Percentiles rank a stretch among this genome's conserved stretches.
Conservation (phyloP, 1,140 invertebrate genomes). For the Ceratina calcarata region DNA sequence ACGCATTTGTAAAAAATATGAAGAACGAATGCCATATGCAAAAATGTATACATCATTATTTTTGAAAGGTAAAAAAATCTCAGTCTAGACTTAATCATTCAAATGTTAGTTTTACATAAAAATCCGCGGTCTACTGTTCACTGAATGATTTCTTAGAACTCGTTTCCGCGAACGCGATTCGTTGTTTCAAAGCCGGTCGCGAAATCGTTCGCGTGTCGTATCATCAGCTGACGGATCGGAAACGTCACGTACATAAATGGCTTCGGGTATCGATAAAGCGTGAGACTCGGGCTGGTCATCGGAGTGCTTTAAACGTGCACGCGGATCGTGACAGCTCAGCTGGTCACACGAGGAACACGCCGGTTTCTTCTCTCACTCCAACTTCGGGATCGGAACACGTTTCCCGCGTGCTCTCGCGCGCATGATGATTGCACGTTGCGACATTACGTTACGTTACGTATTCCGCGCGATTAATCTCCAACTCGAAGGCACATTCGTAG, state of each 20-base stretch:
- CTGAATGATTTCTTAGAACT: neutral
- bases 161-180: constrained; percentile 8
- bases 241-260: constrained; percentile 38
- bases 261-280: constrained; percentile 47
- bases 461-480: neutral
- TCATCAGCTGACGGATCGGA: constrained; percentile 25
- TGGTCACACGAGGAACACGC: neutral
- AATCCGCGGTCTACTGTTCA: neutral
- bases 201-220: constrained; percentile 8
- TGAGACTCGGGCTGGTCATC: constrained; percentile 8
- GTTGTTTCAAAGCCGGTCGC: neutral
- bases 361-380: constrained; percentile 10
- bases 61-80: neutral
- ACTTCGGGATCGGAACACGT: neutral
- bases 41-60: neutral
- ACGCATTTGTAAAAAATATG: neutral
- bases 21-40: neutral
- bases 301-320: neutral
- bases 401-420: neutral
- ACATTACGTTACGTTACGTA: neutral
- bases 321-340: constrained; percentile 15
- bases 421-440: neutral
- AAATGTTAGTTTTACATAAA: no score
- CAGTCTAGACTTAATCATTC: no score
- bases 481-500: neutral